Conservation (phyloP, 2,888 invertebrate species). For the Coenonympha arcania region DNA sequence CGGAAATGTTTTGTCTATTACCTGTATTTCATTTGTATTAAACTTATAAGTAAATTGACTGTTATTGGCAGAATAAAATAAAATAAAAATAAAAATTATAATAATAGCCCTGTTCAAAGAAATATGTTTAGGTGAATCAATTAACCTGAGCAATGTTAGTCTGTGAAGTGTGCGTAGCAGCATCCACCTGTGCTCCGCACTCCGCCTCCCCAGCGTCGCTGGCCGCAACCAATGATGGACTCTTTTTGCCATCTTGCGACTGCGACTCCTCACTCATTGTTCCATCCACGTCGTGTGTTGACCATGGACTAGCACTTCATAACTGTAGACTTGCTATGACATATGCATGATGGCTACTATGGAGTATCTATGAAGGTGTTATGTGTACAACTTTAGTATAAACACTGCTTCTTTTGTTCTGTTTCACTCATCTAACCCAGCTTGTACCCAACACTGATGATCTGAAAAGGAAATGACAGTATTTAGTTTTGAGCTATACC, state of each 20-base stretch:
- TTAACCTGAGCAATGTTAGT: constrained; percentile 47
- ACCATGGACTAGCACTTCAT: constrained; percentile 25
- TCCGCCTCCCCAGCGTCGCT: constrained; percentile 34
- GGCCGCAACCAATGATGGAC: constrained; percentile 35
- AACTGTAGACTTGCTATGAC: constrained; percentile 39
- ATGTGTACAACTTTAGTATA: constrained; percentile 30
- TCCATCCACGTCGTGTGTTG: constrained; percentile 49
- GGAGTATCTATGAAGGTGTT: constrained; percentile 12
- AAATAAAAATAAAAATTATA: too few relatives aligned
- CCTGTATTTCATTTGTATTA: too few relatives aligned
- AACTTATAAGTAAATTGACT: too few relatives aligned
- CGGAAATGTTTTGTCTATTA: too few relatives aligned
- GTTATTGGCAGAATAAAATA: too few relatives aligned
- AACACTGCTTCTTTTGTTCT: constrained; percentile 36
- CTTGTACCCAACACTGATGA: constrained; percentile 4
- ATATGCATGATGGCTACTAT: constrained; percentile 45
- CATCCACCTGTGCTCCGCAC: constrained; percentile 37
- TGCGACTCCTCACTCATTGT: constrained; percentile 67
- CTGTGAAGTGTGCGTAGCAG: constrained; percentile 48
- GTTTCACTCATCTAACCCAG: constrained; percentile 24
- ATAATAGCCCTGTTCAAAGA: too few relatives aligned
- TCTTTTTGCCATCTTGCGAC: constrained; percentile 48
- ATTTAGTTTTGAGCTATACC: too few relatives aligned
- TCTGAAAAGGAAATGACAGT: constrained; percentile 26
- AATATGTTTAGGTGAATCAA: background rate